Conservation (phyloP, 2,113 vertebrate genomes). For the Leucosticte australis region DNA sequence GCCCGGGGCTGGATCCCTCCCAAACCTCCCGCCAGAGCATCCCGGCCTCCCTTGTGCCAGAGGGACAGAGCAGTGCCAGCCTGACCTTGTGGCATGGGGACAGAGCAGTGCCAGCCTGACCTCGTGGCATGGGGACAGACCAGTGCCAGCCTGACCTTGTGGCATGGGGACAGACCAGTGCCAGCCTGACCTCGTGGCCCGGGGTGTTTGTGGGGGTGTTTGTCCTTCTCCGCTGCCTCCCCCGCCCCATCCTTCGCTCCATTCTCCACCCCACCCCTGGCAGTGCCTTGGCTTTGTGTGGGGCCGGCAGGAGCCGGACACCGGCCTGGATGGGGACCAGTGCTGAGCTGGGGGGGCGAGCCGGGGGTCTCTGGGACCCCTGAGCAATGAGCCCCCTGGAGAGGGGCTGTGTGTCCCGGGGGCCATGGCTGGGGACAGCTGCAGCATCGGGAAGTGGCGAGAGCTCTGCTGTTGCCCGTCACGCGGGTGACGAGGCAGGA, state of each 20-base stretch:
- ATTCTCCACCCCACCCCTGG: no score
- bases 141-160: neutral
- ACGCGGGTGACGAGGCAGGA: neutral
- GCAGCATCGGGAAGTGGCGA: no score
- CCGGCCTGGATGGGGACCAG: neutral
- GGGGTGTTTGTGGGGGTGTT: neutral
- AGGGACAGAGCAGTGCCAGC: neutral
- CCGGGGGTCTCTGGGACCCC: neutral
- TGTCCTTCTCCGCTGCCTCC: neutral
- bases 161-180: neutral
- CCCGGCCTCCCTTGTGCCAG: neutral
- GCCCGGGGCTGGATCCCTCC: fast-evolving
- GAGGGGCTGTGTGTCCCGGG: neutral
- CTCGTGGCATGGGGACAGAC: neutral
- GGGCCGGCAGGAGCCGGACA: fast-evolving
- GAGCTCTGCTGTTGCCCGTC: neutral
- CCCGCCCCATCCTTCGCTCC: neutral
- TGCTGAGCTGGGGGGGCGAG: fast-evolving
- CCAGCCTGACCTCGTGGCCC: neutral
- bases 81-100: neutral
- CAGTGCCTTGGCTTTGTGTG: neutral
- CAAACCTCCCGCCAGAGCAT: fast-evolving
- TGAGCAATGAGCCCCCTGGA: neutral
- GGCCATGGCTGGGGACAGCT: neutral
- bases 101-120: no score